Evolutionary conservation across 2,888 invertebrate species (phyloP), one percentile per base, ranked within the genome.

Genomic region (Syrista parreyssii): DNA sequence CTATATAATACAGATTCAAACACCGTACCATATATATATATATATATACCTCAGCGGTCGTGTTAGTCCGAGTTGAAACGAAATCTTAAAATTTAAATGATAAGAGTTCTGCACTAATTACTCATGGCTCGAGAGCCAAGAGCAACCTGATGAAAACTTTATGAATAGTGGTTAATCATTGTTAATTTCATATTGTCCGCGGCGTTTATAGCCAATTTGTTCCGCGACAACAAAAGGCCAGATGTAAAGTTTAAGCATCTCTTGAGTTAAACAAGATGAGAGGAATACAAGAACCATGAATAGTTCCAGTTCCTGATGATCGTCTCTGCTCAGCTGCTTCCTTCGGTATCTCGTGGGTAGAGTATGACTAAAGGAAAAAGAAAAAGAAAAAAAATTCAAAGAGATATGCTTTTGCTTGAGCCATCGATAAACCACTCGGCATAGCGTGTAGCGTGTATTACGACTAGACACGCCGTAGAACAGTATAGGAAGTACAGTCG

Each of bases 121-220:
- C 68, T 55, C 72, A 78, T 78, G 79, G 79, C 23, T 71, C 12
- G 9, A 31, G 12, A 12, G 71, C 31, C 71, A 31, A 23, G n/a
- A n/a, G 73, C 36, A 75, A 55, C 68, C 40, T 68, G 12, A 40
- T 23, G n/a, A n/a, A 68, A 78, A 78, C 78, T 78, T 78, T 78
- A 72, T 75, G 75, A 78, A 78, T 78, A 73, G 72, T 68, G 72
- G 55, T 72, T 78, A 79, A 79, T 81, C 76, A 80, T 82, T 84
- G 85, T 82, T 81, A 82, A 80, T 80, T 79, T 83, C 78, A 74
- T 75, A 75, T 76, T 76, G 78, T 80, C 74, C 76, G 36, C n/a
- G 23, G 32, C 74, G 83, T 78, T 83, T 81, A 78, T 77, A 79
- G 78, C 79, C 78, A 82, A 78, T 76, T 75, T 32, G 36, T 33